These are phyloP conservation scores for Cartodere bifasciata DNA, from an alignment of 2,888 invertebrate genomes.

Conservation along the genomic window DNA sequence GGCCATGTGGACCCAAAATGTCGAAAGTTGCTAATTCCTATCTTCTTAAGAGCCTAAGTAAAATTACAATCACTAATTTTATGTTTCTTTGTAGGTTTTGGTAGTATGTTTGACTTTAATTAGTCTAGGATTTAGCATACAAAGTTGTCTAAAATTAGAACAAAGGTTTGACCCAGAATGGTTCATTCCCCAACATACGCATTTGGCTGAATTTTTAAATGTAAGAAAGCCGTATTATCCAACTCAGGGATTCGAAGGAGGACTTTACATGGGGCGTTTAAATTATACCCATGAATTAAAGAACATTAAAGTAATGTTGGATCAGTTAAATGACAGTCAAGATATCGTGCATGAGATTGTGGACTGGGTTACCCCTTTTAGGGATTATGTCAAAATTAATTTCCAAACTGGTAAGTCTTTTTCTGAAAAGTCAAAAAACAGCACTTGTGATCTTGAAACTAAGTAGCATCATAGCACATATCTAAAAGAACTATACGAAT, in stretches of 20 bases:
- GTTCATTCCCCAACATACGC: conserved; percentile 62
- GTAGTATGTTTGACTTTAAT: conserved; percentile 47
- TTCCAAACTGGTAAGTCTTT: conserved; percentile 41
- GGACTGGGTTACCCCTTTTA: conserved; percentile 55
- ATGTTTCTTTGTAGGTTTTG: conserved; percentile 35
- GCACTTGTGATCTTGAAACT: too few species aligned
- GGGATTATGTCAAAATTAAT: conserved; percentile 45
- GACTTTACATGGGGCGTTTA: conserved; percentile 52
- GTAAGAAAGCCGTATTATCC: conserved; percentile 51
- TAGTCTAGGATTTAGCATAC: conserved; percentile 47
- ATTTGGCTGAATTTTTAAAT: conserved; percentile 48
- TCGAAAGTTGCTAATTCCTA: too few species aligned
- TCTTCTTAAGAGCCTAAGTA: too few species aligned
- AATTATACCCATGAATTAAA: conserved; percentile 50
- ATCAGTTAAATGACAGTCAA: conserved; percentile 39
- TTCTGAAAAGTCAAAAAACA: too few species aligned
- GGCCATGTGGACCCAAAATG: too few species aligned
- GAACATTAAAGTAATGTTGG: conserved; percentile 42
- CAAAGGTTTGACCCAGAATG: conserved; percentile 70
- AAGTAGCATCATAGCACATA: too few species aligned
- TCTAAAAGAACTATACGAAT: too few species aligned
- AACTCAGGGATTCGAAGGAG: conserved; percentile 47
- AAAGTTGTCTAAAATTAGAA: conserved; percentile 50
- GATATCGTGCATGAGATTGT: conserved; percentile 42
- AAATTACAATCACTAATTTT: conserved; percentile 9